Evolutionary conservation across 1,140 invertebrate genomes (phyloP), one percentile per base, ranked within the genome.

Genomic region (Camponotus floridanus): DNA sequence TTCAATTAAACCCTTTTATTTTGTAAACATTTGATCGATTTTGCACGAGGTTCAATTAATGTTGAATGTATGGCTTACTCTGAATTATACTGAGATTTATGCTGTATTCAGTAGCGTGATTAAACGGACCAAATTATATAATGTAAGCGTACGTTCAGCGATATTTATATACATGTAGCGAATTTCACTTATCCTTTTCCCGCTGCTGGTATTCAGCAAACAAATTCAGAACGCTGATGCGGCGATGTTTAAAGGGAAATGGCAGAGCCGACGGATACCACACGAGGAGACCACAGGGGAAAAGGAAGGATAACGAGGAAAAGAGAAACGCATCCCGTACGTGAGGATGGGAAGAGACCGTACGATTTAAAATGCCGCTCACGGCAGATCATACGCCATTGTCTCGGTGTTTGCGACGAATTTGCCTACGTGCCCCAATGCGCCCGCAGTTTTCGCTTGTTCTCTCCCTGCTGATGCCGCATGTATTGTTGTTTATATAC

Each of bases 401-500:
- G 93, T 94, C 92, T 94, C 91, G 91, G 91, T 93, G 93, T 93
- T 94, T 93, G 92, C 93, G 87, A 93, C 93, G 91, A 93, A 93
- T 93, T 94, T 94, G 91, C 93, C 91, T 92, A 93, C 93, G 93
- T 93, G 93, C 91, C 71, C 88, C 87, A 91, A 93, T 88, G 90
- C 85, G 68, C 67, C 45, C 59, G 71, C 85, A 87, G 89, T 92
- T 92, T 87, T 89, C 73, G 81, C 62, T 87, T 91, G 85, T 91
- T 89, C 85, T 73, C 62, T 74, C 70, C 45, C 13, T 48, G 45
- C 45, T 13, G 42, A 11, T 70, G 68, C 59, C 64, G 26, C 83
- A 26, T 51, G 64, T 86, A 21, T 68, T 68, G 76, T 85, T 85
- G 87, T 91, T 92, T 93, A 92, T 91, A 91, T 91, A 92, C 88